Evolutionary conservation across 2,113 vertebrate genomes (phyloP).

Genomic region (Numenius arquata): DNA sequence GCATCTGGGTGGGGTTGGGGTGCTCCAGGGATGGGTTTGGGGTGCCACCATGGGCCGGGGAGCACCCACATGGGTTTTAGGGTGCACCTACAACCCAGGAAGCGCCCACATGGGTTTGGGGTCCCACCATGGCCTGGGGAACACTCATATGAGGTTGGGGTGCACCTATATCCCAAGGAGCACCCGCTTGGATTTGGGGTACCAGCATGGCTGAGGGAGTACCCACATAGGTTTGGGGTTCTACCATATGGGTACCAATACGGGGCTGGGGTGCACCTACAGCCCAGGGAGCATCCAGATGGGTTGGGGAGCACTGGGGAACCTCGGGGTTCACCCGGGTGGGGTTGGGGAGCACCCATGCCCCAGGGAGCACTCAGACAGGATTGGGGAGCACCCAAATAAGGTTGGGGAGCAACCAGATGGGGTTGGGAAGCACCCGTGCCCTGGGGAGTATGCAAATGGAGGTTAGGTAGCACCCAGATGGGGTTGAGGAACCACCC

Average conservation of each 20-base stretch:
- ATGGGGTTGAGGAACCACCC: background rate
- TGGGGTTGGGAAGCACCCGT: background rate
- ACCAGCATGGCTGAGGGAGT: background rate
- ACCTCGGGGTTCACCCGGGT: background rate
- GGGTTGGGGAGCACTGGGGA: background rate
- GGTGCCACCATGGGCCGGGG: background rate
- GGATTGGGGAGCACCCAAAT: background rate
- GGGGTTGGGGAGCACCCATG: background rate
- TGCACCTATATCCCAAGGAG: too few species aligned
- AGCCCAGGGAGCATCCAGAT: background rate
- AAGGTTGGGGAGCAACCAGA: background rate
- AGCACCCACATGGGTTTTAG: background rate
- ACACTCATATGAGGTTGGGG: too few species aligned
- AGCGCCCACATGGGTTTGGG: background rate
- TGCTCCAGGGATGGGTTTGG: background rate
- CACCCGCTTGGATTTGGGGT: background rate
- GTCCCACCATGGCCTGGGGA: too few species aligned
- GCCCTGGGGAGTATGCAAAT: too few species aligned
- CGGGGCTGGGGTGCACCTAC: too few species aligned
- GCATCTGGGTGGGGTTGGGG: background rate
- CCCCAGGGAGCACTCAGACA: too few species aligned
- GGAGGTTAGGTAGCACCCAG: too few species aligned
- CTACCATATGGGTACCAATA: background rate
- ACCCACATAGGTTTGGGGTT: background rate
- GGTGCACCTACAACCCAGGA: background rate